Evolutionary conservation across 2,888 invertebrate genomes (phyloP), one percentile per base, ranked within the genome.

Genomic region (Meloe dianella): DNA sequence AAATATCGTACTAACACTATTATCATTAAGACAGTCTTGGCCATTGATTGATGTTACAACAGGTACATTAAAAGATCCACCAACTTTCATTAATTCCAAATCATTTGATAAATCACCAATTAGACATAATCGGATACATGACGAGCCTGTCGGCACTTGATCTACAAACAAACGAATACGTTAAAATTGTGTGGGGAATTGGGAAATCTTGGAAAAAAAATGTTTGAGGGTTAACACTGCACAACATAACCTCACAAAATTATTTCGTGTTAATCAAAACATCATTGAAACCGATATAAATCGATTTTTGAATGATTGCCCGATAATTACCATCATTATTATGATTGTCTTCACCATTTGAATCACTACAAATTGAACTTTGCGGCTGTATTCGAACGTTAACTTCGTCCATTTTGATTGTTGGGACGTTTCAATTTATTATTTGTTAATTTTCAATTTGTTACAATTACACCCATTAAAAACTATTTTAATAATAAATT

Each of bases 1-100:
- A 84, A 92, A 93, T 77, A 90, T 87, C 60, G 90, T 91, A 76
- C 88, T 88, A 82, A 87, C 87, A 57, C 85, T 83, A 57, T 84
- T 84, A 78, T 90, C 89, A 68, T 86, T 85, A 68, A 87, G 77
- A 79, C 86, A 86, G 80, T 90, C 90, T 76, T 84, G 78, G 65
- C 90, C 91, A 75, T 86, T 87, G 79, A 86, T 86, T 72, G 90
- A 90, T 73, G 85, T 86, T 58, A 89, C 84, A 73, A 91, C 86
- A 72, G 90, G 89, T 66, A 90, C 85, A 64, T 86, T 86, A 83
- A 90, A 90, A 71, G 84, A 86, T 78, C 88, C 86, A 65, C 90
- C 90, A 68, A 89, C 88, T 74, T 85, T 84, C 67, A 86, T 80
- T 59, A 88, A 84, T 63, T 81, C 82, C 70, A 84, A 81, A 83